Percentiles rank a stretch among this genome's conserved stretches.
Evolutionary conservation across 2,113 vertebrate species (phyloP).

Genomic region (Myrmecobius fasciatus): DNA sequence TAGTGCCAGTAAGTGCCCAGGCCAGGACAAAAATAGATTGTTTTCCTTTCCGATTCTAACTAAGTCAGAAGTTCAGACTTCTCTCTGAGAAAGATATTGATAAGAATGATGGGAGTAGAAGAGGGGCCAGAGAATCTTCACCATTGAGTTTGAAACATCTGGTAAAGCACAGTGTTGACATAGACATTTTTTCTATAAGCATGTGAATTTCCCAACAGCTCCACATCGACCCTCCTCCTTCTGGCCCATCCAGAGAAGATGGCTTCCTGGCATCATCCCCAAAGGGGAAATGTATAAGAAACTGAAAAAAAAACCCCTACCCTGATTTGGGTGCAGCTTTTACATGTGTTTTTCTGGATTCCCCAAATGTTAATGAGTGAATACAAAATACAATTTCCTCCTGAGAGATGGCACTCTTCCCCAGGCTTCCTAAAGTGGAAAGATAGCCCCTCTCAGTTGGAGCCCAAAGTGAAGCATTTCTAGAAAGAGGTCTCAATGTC

Average conservation of each 20-base stretch:
- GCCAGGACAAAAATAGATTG: not conserved
- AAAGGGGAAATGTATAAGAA: not conserved
- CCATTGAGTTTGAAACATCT: not conserved
- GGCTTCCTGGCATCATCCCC: not conserved
- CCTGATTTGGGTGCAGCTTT: not conserved
- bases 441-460: not conserved
- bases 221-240: not conserved
- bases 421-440: not conserved
- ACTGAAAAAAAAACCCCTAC: not conserved
- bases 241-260: fast-evolving
- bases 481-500: not conserved
- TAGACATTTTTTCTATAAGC: not conserved
- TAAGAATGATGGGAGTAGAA: not conserved
- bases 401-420: not conserved
- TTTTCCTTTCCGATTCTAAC: not conserved
- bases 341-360: not conserved
- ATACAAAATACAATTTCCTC: not conserved
- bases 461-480: not conserved
- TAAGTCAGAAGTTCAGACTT: not conserved
- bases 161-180: not conserved
- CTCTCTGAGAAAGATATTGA: not conserved
- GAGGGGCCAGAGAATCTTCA: not conserved
- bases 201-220: not conserved
- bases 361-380: not conserved
- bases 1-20: not conserved